Evolutionary conservation across 2,113 vertebrate species (phyloP), one percentile per base, ranked within the genome.

Genomic region (Beaufortia kweichowensis): DNA sequence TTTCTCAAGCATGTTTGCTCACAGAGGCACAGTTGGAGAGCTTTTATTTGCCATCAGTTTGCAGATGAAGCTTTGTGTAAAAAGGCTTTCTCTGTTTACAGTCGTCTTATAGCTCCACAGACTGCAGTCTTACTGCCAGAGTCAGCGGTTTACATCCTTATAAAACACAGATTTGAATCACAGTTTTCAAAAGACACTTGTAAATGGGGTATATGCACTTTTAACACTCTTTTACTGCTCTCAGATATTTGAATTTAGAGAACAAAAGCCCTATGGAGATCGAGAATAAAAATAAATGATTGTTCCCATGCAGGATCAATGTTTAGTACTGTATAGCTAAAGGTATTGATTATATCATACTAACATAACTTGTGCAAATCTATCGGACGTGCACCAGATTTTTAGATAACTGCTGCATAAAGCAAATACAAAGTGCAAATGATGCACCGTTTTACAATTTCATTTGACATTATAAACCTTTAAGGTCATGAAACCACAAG

Each of bases 31-130:
- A 43, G 14, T 67, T 67, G 17, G 41, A 67, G 41, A 19, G 41
- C 10, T 67, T 67, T 24, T 48, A 67, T 23, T 46, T 14, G 64
- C 41, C 64, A 48, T 67, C 2, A 46, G 64, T 10, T n/a, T 29
- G n/a, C 23, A 4, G 26, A 23, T 29, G 10, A 48, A 24, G 35
- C 11, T 5, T n/a, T 26, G 15, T 15, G 63, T 65, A 39, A 23
- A 41, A 43, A 26, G 23, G 31, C 39, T 65, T 48, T 67, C 41
- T 8, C 17, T 28, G 2, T 48, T 67, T 48, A 19, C 43, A 15
- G 24, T 3, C 64, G 11, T 67, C 29, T 67, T 48, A 48, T 67
- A 48, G 4, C 46, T 24, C 35, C 28, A 31, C 15, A 14, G 6
- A 24, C 11, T 43, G 41, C n/a, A 19, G 15, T 67, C 41, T 24